Percentiles rank a stretch among this genome's conserved stretches.
phyloP scores from a whole-genome alignment of 2,888 invertebrate species.

The Pachymerium ferrugineum region DNA sequence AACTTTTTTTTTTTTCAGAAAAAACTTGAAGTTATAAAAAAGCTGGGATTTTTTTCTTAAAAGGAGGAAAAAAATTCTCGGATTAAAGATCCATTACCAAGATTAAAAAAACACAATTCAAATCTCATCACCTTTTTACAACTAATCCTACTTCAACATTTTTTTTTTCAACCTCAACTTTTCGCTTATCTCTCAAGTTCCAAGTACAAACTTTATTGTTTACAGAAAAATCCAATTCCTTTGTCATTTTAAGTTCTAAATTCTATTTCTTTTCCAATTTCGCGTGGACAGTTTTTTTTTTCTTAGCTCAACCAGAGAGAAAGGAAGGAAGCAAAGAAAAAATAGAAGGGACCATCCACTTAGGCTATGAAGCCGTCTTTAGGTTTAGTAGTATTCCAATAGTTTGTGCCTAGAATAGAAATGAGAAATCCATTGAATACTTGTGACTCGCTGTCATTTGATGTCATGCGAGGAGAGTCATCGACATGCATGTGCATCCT shows the following conservation, averaged over 20 bases:
- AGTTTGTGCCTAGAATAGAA: not conserved
- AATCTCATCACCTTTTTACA: too few species aligned
- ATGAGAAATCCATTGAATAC: not conserved
- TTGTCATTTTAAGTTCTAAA: not conserved
- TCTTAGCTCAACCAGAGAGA: not conserved
- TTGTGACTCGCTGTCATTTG: not conserved
- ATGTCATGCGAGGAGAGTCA: not conserved
- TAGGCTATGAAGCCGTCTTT: not conserved
- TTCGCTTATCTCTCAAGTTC: too few species aligned
- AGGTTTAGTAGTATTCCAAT: not conserved
- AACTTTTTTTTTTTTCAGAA: too few species aligned
- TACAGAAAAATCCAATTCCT: not conserved
- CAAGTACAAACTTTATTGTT: not conserved
- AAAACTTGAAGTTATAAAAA: too few species aligned
- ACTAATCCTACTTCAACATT: too few species aligned
- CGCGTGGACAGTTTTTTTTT: not conserved
- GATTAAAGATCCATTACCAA: too few species aligned
- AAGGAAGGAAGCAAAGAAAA: not conserved
- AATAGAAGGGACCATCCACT: not conserved
- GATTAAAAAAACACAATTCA: too few species aligned
- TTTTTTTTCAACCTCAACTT: too few species aligned
- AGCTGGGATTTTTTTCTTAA: too few species aligned
- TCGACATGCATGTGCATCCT: conserved; percentile 17
- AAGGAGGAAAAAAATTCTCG: too few species aligned
- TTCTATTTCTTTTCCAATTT: not conserved